phyloP scores from a whole-genome alignment of 2,113 vertebrate species.

The Lepidothrix coronata region DNA sequence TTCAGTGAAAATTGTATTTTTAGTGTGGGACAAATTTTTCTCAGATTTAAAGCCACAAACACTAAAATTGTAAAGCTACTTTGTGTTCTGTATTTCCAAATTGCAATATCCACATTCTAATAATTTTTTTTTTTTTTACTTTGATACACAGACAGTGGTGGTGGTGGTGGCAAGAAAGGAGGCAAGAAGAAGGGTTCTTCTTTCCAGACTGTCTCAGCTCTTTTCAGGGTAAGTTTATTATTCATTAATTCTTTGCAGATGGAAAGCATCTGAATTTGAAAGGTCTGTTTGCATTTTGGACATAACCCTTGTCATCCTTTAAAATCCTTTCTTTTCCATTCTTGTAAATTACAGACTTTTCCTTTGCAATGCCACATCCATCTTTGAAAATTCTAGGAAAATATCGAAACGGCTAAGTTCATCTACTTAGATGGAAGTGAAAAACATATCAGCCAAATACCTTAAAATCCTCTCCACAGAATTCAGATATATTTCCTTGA shows the following conservation, averaged over 20 bases:
- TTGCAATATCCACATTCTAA: no score
- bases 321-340: not conserved
- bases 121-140: no score
- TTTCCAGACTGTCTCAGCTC: no score
- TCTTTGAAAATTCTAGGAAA: not conserved
- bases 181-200: no score
- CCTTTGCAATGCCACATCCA: accelerated
- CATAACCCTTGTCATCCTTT: not conserved
- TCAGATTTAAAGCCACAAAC: not conserved
- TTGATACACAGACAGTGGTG: no score
- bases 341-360: not conserved
- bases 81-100: no score
- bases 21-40: no score
- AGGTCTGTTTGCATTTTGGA: not conserved
- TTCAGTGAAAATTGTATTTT: not conserved
- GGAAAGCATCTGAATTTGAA: not conserved
- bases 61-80: no score
- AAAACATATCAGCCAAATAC: not conserved
- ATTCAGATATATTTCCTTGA: not conserved
- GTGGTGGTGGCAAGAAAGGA: no score
- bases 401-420: not conserved
- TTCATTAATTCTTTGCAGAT: not conserved
- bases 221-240: not conserved
- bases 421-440: not conserved
- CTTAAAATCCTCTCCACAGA: not conserved